Conservation (phyloP, 2,888 invertebrate genomes). For the Tachystola acroxantha region DNA sequence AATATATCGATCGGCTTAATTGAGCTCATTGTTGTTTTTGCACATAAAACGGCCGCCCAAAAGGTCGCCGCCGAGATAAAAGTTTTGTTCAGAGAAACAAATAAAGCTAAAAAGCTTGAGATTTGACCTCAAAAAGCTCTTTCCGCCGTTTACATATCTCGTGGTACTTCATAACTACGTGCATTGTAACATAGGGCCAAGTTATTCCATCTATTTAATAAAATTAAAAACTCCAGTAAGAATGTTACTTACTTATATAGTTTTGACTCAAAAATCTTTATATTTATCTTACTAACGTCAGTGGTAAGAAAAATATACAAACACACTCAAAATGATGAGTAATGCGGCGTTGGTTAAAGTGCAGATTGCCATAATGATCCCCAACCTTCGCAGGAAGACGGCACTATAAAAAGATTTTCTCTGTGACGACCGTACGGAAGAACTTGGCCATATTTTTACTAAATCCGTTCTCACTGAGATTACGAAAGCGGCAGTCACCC, state of each 20-base stretch:
- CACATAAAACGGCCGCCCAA: constrained; percentile 23
- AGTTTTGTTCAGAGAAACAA: constrained; percentile 31
- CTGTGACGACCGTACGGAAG: no score
- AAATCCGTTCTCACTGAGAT: constrained; percentile 1
- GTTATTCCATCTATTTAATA: no score
- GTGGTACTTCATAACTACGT: background rate
- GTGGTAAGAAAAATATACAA: no score
- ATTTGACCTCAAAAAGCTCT: constrained; percentile 28
- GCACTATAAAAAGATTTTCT: no score
- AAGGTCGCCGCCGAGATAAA: constrained; percentile 50
- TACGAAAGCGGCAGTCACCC: constrained; percentile 20
- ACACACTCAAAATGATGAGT: no score
- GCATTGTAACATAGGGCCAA: constrained; percentile 3
- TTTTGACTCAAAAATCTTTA: no score
- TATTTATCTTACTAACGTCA: no score
- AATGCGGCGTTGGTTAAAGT: no score
- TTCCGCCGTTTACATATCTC: constrained; percentile 3
- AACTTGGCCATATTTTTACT: constrained; percentile 7
- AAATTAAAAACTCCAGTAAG: no score
- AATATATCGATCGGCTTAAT: constrained; percentile 29
- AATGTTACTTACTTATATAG: no score
- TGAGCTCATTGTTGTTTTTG: constrained; percentile 35
- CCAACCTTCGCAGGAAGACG: no score
- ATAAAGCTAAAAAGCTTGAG: constrained; percentile 26
- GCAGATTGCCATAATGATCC: no score